Conservation (phyloP, 2,888 invertebrate species). For the Drosophila parthenogenetica region DNA sequence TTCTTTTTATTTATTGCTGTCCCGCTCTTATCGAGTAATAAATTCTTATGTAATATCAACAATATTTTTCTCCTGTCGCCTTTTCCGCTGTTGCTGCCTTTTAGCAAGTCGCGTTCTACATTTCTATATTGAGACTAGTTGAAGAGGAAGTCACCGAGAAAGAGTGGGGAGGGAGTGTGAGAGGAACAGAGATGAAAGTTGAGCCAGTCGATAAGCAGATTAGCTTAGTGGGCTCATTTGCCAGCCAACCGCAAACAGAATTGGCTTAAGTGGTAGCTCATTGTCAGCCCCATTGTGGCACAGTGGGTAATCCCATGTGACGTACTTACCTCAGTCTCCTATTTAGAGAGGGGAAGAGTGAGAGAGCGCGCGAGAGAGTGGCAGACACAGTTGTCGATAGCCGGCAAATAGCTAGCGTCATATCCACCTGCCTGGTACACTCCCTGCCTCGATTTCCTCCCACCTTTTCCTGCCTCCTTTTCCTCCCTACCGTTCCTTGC, state of each 20-base stretch:
- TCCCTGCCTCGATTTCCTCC: background rate
- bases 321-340: constrained; percentile 39
- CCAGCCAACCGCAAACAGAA: constrained; percentile 60
- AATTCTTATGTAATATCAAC: constrained; percentile 49
- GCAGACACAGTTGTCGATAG: constrained; percentile 38
- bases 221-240: constrained; percentile 58
- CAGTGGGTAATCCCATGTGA: constrained; percentile 57
- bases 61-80: constrained; percentile 1
- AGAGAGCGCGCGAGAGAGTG: background rate
- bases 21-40: constrained; percentile 23
- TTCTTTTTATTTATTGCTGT: background rate
- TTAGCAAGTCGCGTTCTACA: constrained; percentile 31
- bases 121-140: constrained; percentile 26
- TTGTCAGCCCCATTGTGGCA: constrained; percentile 48
- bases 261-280: constrained; percentile 61
- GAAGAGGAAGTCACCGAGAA: background rate
- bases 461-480: background rate
- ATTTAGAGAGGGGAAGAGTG: background rate
- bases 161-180: background rate
- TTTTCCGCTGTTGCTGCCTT: background rate
- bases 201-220: constrained; percentile 60
- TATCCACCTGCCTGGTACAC: constrained; percentile 26
- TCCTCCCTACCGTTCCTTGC: background rate
- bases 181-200: background rate
- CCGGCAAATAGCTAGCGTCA: constrained; percentile 43